Base-by-base conservation (phyloP, 2,113 vertebrate species). In the Speoplatyrhinus poulsoni region DNA sequence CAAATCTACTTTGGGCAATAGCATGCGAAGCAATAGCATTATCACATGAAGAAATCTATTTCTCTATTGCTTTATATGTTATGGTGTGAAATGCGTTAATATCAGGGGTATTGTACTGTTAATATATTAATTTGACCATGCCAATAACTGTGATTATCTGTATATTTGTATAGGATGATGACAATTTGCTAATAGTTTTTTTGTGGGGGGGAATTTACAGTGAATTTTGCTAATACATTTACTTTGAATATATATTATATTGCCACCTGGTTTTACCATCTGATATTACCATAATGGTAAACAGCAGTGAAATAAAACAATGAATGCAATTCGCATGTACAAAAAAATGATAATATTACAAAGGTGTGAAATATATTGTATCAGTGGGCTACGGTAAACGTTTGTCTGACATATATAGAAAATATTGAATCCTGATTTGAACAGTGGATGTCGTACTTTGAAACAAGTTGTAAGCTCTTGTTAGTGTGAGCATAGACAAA, bases 391-490 rank as follows among this genome's bases (percentile, higher is more conserved):
- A 12, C 52, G 50, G 17, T 70, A 5, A 47, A 26, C 10, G 6
- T 58, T 26, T 4, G 7, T 72, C 46, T 50, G 49, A 54, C 10
- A 58, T 12, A 32, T 58, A 16, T 57, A 12, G 12, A 19, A 72
- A 56, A 60, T 11, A 10, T 19, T 47, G 57, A 59, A 46, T 46
- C 55, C 11, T 50, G 56, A 33, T 49, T 77, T 81, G 16, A 79
- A 66, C 77, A 52, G 77, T n/a, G 19, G 55, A 13, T 73, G 64
- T 60, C 58, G 74, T 69, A 50, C 82, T 76, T 69, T 76, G 65
- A 53, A 62, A 67, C 63, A 59, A 71, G 71, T 72, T 88, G 82
- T 85, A 77, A 65, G 67, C 69, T 83, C 81, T 33, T 78, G 53
- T 87, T 84, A 73, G 11, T 10, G 10, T 70, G 64, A 70, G 16